Conservation (phyloP, 2,113 vertebrate species). For the Lucifuga dentata region DNA sequence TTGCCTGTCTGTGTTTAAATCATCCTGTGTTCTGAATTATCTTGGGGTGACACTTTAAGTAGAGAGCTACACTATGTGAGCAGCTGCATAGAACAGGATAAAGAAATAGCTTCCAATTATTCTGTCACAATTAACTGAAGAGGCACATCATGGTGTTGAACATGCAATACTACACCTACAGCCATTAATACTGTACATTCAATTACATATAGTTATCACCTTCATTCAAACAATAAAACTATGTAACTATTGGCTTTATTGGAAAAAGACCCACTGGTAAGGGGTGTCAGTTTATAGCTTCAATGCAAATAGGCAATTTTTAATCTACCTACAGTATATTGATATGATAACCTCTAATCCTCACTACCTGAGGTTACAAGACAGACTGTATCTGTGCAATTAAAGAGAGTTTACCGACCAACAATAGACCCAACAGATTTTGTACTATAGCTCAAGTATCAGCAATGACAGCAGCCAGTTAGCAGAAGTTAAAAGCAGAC, state of each 20-base stretch:
- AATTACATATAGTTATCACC: slow-evolving; percentile 24
- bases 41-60: slow-evolving; percentile 62
- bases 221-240: slow-evolving; percentile 36
- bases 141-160: slow-evolving; percentile 1
- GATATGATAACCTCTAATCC: neutral
- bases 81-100: slow-evolving; percentile 57
- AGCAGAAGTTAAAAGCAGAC: slow-evolving; percentile 59
- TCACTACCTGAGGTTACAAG: neutral
- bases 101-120: slow-evolving; percentile 63
- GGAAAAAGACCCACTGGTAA: neutral
- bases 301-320: slow-evolving; percentile 10
- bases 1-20: neutral
- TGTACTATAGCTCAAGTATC: slow-evolving; percentile 9
- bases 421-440: slow-evolving; percentile 2
- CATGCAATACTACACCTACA: slow-evolving; percentile 9
- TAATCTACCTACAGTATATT: neutral
- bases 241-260: neutral
- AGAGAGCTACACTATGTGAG: slow-evolving; percentile 44
- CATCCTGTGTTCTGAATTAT: slow-evolving; percentile 52
- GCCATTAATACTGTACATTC: slow-evolving; percentile 10
- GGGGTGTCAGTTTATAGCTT: neutral
- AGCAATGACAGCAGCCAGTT: slow-evolving; percentile 38
- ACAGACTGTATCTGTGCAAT: neutral
- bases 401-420: slow-evolving; percentile 8
- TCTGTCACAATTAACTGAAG: slow-evolving; percentile 19